phyloP scores from a whole-genome alignment of 2,888 invertebrate species.

The Euproctis similis region DNA sequence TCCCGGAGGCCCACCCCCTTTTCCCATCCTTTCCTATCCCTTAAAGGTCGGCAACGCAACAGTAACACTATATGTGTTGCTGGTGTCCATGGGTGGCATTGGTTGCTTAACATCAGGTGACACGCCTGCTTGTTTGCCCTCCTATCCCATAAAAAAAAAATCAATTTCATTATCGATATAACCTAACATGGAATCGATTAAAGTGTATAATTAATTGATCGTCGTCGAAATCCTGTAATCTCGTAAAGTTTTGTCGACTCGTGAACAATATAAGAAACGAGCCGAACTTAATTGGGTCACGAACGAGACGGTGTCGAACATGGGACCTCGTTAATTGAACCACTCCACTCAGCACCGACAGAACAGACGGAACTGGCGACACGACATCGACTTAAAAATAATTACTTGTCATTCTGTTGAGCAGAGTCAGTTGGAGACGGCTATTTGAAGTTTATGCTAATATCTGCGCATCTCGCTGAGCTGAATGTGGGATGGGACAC shows the following conservation, averaged over 20 bases:
- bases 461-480: slow-evolving; percentile 24
- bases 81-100: too few relatives aligned
- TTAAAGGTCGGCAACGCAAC: too few relatives aligned
- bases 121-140: too few relatives aligned
- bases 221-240: slow-evolving; percentile 19
- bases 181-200: slow-evolving; percentile 4
- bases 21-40: too few relatives aligned
- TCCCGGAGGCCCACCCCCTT: too few relatives aligned
- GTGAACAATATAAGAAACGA: slow-evolving; percentile 50
- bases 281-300: slow-evolving; percentile 61
- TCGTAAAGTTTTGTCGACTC: slow-evolving; percentile 29
- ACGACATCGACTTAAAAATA: slow-evolving; percentile 45
- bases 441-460: slow-evolving; percentile 42
- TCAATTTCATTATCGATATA: too few relatives aligned
- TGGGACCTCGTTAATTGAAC: slow-evolving; percentile 57
- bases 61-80: too few relatives aligned
- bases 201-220: slow-evolving; percentile 22
- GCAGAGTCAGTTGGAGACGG: slow-evolving; percentile 31
- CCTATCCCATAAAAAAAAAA: too few relatives aligned
- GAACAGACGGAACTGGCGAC: slow-evolving; percentile 40
- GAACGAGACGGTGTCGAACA: slow-evolving; percentile 58
- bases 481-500: too few relatives aligned
- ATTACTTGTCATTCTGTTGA: slow-evolving; percentile 48
- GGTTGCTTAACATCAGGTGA: too few relatives aligned
- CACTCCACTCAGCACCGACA: too few relatives aligned